phyloP scores from a whole-genome alignment of 2,797 vertebrate genomes.

The Semaprochilodus insignis region DNA sequence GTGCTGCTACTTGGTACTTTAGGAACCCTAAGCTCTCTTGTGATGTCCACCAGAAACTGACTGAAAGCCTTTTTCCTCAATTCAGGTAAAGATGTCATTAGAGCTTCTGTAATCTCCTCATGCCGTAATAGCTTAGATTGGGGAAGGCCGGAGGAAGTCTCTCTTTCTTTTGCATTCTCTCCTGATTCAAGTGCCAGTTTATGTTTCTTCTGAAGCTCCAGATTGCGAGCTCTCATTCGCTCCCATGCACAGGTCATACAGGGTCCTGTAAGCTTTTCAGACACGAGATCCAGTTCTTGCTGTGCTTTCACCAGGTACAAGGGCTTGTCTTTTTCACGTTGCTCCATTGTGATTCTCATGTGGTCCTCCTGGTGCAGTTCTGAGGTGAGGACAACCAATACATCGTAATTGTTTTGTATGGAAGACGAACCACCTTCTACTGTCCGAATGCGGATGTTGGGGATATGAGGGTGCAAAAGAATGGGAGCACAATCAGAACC shows the following conservation, averaged over 20 bases:
- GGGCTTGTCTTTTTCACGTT: conserved; percentile 48
- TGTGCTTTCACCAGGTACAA: conserved; percentile 58
- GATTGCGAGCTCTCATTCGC: conserved; percentile 53
- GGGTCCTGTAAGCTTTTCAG: conserved; percentile 52
- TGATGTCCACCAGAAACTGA: conserved; percentile 56
- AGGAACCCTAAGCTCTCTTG: conserved; percentile 38
- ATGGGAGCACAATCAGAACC: conserved; percentile 24
- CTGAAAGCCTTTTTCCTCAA: conserved; percentile 56
- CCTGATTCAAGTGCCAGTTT: conserved; percentile 24
- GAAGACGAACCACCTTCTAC: conserved; percentile 33
- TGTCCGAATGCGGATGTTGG: conserved; percentile 53
- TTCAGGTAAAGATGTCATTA: conserved; percentile 46
- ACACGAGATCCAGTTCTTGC: conserved; percentile 53
- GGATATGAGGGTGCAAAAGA: conserved; percentile 45
- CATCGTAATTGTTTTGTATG: conserved; percentile 44
- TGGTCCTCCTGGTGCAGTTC: conserved; percentile 56
- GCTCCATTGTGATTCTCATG: conserved; percentile 49
- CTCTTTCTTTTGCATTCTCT: not conserved
- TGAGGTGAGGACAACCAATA: conserved; percentile 60
- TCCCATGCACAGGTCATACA: conserved; percentile 67
- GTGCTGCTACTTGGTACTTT: conserved; percentile 33
- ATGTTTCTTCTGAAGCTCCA: conserved; percentile 56
- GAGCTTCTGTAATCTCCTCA: conserved; percentile 39
- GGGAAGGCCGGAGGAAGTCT: not conserved
- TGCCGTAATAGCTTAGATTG: conserved; percentile 42